A percentile compares a stretch with the other conserved stretches of the same genome.
These are phyloP conservation scores for Chrysolina americana DNA, from an alignment of 2,888 invertebrate species.

Conservation along the genomic window DNA sequence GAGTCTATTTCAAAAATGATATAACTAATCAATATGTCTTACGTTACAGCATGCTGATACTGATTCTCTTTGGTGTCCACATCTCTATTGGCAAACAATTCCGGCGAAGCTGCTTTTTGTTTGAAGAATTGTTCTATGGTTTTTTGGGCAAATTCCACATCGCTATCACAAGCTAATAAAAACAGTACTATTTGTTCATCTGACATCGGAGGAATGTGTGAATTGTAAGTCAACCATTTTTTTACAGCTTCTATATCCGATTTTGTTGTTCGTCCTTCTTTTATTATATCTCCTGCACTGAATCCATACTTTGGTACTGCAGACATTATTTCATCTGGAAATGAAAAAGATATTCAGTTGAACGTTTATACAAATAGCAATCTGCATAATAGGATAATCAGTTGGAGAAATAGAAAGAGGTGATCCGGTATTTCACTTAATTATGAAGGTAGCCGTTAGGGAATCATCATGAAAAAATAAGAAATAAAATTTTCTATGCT, in stretches of 20 bases:
- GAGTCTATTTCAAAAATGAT: neutral
- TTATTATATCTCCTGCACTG: constrained; percentile 52
- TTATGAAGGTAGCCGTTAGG: too few species aligned
- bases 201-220: constrained; percentile 64
- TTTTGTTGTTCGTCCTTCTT: constrained; percentile 50
- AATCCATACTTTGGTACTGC: constrained; percentile 49
- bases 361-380: too few species aligned
- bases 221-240: constrained; percentile 56
- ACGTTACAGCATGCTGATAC: constrained; percentile 72
- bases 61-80: constrained; percentile 65
- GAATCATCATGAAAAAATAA: too few species aligned
- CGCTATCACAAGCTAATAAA: constrained; percentile 77
- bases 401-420: too few species aligned
- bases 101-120: constrained; percentile 73
- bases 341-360: neutral
- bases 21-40: constrained; percentile 64
- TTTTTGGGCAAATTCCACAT: constrained; percentile 73
- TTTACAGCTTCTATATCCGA: constrained; percentile 59
- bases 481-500: too few species aligned
- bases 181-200: constrained; percentile 78
- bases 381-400: too few species aligned
- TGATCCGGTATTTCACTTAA: too few species aligned
- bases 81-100: constrained; percentile 76
- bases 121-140: constrained; percentile 78
- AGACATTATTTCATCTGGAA: constrained; percentile 45